Evolutionary conservation across 2,113 vertebrate genomes (phyloP).

Genomic region (Percopsis transmontana): DNA sequence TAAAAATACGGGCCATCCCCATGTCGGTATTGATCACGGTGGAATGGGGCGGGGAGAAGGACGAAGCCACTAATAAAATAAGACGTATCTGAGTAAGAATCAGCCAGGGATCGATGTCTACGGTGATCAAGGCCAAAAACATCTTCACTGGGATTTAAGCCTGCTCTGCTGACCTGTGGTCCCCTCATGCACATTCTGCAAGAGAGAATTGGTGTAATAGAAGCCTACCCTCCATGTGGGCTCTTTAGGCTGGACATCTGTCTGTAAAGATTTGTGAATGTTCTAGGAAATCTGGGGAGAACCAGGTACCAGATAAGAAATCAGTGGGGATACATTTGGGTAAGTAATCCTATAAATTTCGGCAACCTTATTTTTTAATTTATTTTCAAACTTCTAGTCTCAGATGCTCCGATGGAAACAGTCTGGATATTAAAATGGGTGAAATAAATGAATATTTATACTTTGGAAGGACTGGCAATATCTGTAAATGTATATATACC

Average conservation of each 20-base stretch:
- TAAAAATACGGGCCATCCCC: slow-evolving; percentile 92
- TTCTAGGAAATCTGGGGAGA: no score
- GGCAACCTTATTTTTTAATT: no score
- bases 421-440: no score
- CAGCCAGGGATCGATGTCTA: slow-evolving; percentile 79
- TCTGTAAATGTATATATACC: no score
- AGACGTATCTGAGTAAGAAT: slow-evolving; percentile 89
- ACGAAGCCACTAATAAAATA: slow-evolving; percentile 99
- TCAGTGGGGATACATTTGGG: no score
- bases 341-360: no score
- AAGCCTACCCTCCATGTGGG: neutral
- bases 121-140: slow-evolving; percentile 86
- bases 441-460: no score
- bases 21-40: slow-evolving; percentile 93
- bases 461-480: no score
- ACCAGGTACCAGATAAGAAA: no score
- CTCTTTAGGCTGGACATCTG: neutral
- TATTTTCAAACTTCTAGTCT: no score
- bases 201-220: slow-evolving; percentile 28
- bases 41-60: slow-evolving; percentile 92
- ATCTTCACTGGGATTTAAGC: slow-evolving; percentile 85
- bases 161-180: slow-evolving; percentile 61
- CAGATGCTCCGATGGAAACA: no score
- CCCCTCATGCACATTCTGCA: slow-evolving; percentile 28
- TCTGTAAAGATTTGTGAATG: no score